A percentile compares a stretch with the other conserved stretches of the same genome.
These are phyloP conservation scores for Apamea monoglypha DNA, from an alignment of 2,888 invertebrate species.

Conservation along the genomic window DNA sequence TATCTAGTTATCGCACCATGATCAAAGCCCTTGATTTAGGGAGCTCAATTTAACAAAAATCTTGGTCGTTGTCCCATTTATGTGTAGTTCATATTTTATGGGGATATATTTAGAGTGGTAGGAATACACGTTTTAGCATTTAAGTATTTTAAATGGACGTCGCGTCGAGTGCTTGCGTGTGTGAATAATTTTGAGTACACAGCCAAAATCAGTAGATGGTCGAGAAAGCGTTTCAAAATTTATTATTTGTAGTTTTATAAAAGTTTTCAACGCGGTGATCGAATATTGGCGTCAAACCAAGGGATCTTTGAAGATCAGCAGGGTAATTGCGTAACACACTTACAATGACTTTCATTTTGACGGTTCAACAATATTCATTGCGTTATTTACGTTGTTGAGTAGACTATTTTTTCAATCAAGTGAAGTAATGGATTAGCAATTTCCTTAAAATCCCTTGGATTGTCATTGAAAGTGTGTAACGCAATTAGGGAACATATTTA, in stretches of 20 bases:
- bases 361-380: neutral
- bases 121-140: too few species aligned
- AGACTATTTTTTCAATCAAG: neutral
- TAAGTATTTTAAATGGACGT: neutral
- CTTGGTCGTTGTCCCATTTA: neutral
- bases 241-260: neutral
- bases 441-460: neutral
- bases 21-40: neutral
- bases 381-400: neutral
- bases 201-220: neutral
- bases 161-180: too few species aligned
- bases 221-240: neutral
- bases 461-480: neutral
- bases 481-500: neutral
- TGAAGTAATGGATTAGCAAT: neutral
- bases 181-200: neutral
- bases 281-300: neutral
- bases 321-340: neutral
- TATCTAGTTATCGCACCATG: neutral
- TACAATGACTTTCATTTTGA: neutral
- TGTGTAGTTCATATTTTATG: neutral
- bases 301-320: too few species aligned
- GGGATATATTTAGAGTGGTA: neutral
- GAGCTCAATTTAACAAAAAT: neutral
- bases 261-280: neutral